Percentiles rank a stretch among this genome's conserved stretches.
These are phyloP conservation scores for Actinemys pallida DNA, from an alignment of 2,113 vertebrate genomes.

Conservation along the genomic window DNA sequence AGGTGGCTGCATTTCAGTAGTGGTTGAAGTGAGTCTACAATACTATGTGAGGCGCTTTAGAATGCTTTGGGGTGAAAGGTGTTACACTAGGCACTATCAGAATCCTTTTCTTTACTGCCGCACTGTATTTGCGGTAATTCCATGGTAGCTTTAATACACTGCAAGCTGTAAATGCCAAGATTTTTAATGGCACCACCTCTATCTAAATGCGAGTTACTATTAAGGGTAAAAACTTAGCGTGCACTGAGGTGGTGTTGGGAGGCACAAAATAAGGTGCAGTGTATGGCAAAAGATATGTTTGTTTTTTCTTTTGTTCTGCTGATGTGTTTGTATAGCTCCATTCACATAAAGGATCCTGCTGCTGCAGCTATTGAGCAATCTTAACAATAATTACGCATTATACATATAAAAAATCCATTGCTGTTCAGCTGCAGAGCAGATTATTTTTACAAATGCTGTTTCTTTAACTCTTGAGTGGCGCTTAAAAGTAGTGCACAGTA, in stretches of 20 bases:
- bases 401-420: not conserved
- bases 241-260: not conserved
- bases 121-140: not conserved
- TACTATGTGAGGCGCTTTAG: not conserved
- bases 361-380: conserved; percentile 30
- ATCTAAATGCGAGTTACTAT: not conserved
- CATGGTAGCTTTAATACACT: not conserved
- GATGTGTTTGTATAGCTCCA: not conserved
- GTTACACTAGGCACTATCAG: not conserved
- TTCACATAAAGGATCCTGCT: conserved; percentile 27
- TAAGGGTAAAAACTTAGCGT: accelerated
- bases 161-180: not conserved
- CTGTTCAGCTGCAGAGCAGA: not conserved
- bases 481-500: accelerated
- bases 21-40: not conserved
- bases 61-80: not conserved
- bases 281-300: not conserved
- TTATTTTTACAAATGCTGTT: not conserved
- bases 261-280: not conserved
- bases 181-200: not conserved
- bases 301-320: not conserved
- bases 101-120: not conserved
- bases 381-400: conserved; percentile 39
- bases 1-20: not conserved
- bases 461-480: not conserved